These are phyloP conservation scores for Dryomyza anilis DNA, from an alignment of 2,888 invertebrate species.

Conservation along the genomic window DNA sequence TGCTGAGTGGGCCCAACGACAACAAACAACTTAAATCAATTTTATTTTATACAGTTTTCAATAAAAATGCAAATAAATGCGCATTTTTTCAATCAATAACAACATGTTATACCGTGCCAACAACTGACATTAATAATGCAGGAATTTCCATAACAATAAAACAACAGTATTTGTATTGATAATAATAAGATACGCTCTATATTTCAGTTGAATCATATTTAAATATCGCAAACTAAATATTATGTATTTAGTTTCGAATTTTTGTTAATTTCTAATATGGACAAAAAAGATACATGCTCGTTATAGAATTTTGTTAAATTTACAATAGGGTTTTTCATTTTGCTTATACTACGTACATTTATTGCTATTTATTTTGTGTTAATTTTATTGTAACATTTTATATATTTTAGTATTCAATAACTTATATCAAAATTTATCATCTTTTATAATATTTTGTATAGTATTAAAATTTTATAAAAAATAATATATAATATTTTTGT, in stretches of 20 bases:
- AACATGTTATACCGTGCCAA: background rate
- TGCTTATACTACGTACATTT: background rate
- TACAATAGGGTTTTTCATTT: background rate
- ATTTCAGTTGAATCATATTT: conserved; percentile 1
- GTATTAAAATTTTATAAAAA: too few relatives aligned
- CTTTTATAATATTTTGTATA: too few relatives aligned
- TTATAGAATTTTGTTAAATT: background rate
- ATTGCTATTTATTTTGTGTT: conserved; percentile 1
- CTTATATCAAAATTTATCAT: too few relatives aligned
- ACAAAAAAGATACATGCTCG: conserved; percentile 18
- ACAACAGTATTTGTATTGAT: background rate
- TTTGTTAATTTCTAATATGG: conserved; percentile 20
- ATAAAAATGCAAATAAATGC: background rate
- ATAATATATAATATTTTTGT: too few relatives aligned
- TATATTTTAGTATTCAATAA: too few relatives aligned
- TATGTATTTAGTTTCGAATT: background rate
- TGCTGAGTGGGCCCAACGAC: too few relatives aligned
- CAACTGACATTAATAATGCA: background rate
- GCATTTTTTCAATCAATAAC: background rate
- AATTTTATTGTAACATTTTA: too few relatives aligned
- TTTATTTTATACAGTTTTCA: too few relatives aligned
- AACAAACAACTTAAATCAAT: background rate
- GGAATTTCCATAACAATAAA: background rate
- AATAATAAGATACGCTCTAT: conserved; percentile 9
- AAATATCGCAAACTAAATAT: background rate